Evolutionary conservation across 2,888 invertebrate genomes (phyloP), one percentile per base, ranked within the genome.

Genomic region (Drosophila tanythrix): DNA sequence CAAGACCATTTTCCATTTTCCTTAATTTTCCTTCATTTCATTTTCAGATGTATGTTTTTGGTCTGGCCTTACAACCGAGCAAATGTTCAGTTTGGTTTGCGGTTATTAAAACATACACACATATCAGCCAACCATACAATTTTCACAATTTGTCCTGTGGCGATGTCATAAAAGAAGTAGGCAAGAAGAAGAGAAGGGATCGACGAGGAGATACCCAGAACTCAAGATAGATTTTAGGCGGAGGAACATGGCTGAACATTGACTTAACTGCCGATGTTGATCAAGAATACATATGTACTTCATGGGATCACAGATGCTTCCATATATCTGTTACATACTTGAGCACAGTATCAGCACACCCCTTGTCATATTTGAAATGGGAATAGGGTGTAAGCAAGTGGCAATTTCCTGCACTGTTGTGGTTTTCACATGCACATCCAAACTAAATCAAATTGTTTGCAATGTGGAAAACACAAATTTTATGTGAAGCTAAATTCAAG

Each of bases 1-100:
- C 6, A 11, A 43, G 43, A 21, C 48, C 55, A 62, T 68, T 76
- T 70, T 15, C 35, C 38, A 62, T 68, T 76, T 70, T 15, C 35
- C 38, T 27, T 51, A 38, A 38, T 46, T 58, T 59, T 38, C 46
- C 57, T 66, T 57, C 53, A 61, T 61, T 76, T 69, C 52, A 56
- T 60, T 66, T 73, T 31, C 52, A n/a, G 52, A 31, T 51, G 51
- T 48, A 27, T 48, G 48, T 48, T 40, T 40, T 40, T n/a, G 38
- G n/a, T 25, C 4, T 46, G 46, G 25, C 46, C 15, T 46, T 25
- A 46, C 15, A 46, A 46, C 46, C 46, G 25, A 46, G 15, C 25
- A 8, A 46, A 46, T 25, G 25, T 15, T 46, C 25, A 46, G 46
- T 25, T 46, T 25, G 46, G 25, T 46, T 7, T 46, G 46, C 8